Conservation (phyloP, 2,888 invertebrate genomes). For the Heliconius ethilla region DNA sequence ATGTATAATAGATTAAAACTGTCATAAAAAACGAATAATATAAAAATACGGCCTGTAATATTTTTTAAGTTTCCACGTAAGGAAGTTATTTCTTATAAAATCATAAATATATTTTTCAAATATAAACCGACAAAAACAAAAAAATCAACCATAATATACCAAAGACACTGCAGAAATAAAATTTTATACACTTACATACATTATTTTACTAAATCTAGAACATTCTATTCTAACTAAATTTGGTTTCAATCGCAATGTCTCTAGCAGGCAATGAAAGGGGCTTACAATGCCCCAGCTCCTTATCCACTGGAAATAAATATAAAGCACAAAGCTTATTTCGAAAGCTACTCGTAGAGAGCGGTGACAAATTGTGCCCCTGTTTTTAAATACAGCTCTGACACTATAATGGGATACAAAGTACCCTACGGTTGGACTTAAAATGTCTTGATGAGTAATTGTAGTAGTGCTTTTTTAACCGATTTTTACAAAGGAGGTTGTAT, state of each 20-base stretch:
- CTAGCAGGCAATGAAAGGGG: not conserved
- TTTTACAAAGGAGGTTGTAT: not conserved
- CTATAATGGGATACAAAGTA: slow-evolving; percentile 23
- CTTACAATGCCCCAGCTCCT: slow-evolving; percentile 15
- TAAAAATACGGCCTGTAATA: too few relatives aligned
- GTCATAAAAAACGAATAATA: too few relatives aligned
- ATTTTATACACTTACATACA: not conserved
- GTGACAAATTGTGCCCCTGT: slow-evolving; percentile 41
- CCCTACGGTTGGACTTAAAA: slow-evolving; percentile 1
- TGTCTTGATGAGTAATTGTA: not conserved
- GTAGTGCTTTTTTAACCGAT: not conserved
- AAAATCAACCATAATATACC: too few relatives aligned
- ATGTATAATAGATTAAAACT: too few relatives aligned
- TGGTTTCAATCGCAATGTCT: not conserved
- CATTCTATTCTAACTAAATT: slow-evolving; percentile 2
- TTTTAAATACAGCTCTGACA: slow-evolving; percentile 25
- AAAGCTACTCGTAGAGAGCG: slow-evolving; percentile 27
- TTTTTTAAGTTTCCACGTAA: too few relatives aligned
- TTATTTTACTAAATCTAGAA: not conserved
- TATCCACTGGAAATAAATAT: slow-evolving; percentile 24
- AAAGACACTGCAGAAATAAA: too few relatives aligned
- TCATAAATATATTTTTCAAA: too few relatives aligned
- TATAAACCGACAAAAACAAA: too few relatives aligned
- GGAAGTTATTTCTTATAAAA: too few relatives aligned
- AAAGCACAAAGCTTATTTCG: slow-evolving; percentile 20